phyloP scores from a whole-genome alignment of 2,797 vertebrate genomes.

The Neopelma chrysocephalum region DNA sequence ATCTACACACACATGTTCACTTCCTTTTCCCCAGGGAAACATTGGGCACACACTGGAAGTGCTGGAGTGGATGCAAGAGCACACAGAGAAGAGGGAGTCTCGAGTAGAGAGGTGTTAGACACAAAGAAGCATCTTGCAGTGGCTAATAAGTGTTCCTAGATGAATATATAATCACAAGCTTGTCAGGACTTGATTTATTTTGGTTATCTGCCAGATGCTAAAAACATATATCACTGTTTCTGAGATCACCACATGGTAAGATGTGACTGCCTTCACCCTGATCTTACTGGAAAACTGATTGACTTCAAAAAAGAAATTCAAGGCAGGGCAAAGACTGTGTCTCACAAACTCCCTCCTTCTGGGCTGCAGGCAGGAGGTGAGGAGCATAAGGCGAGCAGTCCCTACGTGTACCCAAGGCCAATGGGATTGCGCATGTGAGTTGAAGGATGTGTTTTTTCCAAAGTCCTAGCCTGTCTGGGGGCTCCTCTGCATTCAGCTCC shows the following conservation, averaged over 20 bases:
- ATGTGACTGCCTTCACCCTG: neutral
- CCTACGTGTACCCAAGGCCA: neutral
- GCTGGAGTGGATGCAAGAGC: neutral
- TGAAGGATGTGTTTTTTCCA: neutral
- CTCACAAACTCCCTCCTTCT: neutral
- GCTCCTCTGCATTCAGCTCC: neutral
- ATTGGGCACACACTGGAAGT: neutral
- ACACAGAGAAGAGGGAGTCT: neutral
- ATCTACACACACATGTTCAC: neutral
- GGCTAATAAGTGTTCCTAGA: neutral
- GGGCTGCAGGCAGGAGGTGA: neutral
- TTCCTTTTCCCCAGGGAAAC: neutral
- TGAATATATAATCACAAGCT: neutral
- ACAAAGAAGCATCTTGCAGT: neutral
- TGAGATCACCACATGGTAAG: neutral
- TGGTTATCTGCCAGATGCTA: neutral
- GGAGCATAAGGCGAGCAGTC: neutral
- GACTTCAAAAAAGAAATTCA: neutral
- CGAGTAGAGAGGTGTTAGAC: neutral
- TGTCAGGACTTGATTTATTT: slow-evolving; percentile 12
- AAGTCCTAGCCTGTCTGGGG: neutral
- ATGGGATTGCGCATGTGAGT: neutral
- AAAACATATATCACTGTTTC: neutral
- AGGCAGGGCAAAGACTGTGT: neutral
- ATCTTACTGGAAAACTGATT: neutral